Base-by-base conservation (phyloP, 2,888 invertebrate genomes). In the Hermaeophaga mercurialis region DNA sequence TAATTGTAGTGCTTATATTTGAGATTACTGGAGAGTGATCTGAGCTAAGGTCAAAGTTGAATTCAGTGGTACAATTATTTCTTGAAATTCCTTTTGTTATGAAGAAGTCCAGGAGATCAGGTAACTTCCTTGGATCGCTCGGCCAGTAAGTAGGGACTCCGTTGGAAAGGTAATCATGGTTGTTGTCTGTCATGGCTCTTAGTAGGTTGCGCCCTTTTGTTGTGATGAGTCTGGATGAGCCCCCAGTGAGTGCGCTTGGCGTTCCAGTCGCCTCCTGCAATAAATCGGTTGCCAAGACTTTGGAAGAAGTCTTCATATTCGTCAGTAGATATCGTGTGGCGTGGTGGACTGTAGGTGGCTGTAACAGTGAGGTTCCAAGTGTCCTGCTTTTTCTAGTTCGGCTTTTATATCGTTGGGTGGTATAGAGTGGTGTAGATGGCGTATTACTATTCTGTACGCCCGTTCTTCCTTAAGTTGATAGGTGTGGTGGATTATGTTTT, bases 71-170 rank as follows among this genome's bases (percentile, higher is more conserved):
- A 8, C 11, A 33, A 26, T 7, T 2, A 9, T 26, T 26, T 8
- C 8, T 8, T 26, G 26, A 26, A 4, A 26, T 26, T 8, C 9
- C 9, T 8, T 26, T 9, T 8, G 9, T 9, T 26, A 26, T 9
- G 9, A 26, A 26, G 26, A 26, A 26, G 26, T 26, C 26, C 9
- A 26, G 9, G 8, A 26, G 9, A 26, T 26, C 26, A 8, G 26
- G 26, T 9, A 26, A 8, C 9, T 26, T 26, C 5, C 9, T 4
- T 4, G 26, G 26, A 9, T 26, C 53, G 9, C 28, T 45, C 9
- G 53, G 45, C 53, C 45, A 44, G 26, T 53, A 54, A 24, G 54
- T 45, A 22, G 36, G 54, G 14, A 28, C 38, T 36, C 46, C 46
- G 7, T 28, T 54, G 8, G 45, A 15, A 9, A 54, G 31, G 46